Conservation (phyloP, 2,797 vertebrate genomes). For the Stomatorhinus walkeri region DNA sequence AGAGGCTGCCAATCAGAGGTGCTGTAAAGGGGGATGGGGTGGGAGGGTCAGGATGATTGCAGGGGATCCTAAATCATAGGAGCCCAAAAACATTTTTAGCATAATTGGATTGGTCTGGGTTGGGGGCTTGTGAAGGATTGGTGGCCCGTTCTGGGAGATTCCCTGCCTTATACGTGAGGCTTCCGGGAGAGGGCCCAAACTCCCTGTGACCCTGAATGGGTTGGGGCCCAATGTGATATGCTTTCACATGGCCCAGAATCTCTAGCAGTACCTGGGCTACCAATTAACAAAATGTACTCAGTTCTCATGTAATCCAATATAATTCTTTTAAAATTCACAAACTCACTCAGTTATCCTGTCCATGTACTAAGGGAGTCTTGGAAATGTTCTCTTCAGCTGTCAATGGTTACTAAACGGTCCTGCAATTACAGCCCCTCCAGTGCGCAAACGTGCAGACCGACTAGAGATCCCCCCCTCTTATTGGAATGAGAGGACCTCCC, state of each 20-base stretch:
- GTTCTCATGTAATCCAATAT: not conserved
- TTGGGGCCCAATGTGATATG: not conserved
- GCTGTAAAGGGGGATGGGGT: not conserved
- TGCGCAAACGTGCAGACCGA: conserved; percentile 7
- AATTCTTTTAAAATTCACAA: not conserved
- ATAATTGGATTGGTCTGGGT: not conserved
- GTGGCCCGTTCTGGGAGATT: not conserved
- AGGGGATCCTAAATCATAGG: not conserved
- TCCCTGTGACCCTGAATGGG: not conserved
- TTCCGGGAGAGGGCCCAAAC: not conserved
- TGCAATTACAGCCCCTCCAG: conserved; percentile 28
- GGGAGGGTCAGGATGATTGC: not conserved
- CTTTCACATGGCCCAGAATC: not conserved
- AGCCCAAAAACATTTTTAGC: not conserved
- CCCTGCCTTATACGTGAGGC: not conserved
- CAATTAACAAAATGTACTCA: not conserved
- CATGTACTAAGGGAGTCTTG: not conserved
- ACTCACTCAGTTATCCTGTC: not conserved
- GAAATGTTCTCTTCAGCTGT: conserved; percentile 6
- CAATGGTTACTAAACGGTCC: conserved; percentile 23
- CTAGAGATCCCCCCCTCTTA: no score
- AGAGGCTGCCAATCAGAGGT: not conserved
- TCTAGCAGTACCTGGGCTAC: not conserved
- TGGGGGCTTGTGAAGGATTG: not conserved
- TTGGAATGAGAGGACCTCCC: conserved; percentile 2